These are phyloP conservation scores for Saccostrea echinata DNA, from an alignment of 1,140 invertebrate species.

Conservation along the genomic window DNA sequence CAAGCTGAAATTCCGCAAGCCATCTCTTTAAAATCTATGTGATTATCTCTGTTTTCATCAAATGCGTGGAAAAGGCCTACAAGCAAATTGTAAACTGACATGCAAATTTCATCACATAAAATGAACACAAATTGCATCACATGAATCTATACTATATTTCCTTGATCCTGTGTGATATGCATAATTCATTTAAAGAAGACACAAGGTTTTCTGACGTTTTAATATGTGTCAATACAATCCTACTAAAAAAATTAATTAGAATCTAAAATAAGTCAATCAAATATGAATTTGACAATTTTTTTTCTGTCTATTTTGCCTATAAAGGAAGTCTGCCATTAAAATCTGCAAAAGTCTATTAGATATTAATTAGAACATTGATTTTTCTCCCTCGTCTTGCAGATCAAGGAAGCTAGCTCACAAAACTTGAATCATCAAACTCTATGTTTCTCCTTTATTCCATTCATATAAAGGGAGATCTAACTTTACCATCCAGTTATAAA, in stretches of 20 bases:
- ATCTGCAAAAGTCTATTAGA: too few relatives aligned
- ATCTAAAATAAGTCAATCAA: background rate
- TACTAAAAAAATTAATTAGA: background rate
- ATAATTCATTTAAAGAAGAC: too few relatives aligned
- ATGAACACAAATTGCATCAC: background rate
- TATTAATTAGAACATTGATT: too few relatives aligned
- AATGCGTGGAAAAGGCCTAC: constrained; percentile 89
- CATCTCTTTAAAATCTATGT: constrained; percentile 95
- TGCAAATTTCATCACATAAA: background rate
- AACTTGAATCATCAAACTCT: too few relatives aligned
- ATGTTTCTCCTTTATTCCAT: too few relatives aligned
- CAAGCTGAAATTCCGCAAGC: constrained; percentile 94
- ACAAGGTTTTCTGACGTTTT: too few relatives aligned
- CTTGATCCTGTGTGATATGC: background rate
- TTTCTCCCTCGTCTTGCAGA: too few relatives aligned
- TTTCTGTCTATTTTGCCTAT: too few relatives aligned
- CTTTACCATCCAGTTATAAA: background rate
- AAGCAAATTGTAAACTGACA: constrained; percentile 43
- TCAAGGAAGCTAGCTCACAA: too few relatives aligned
- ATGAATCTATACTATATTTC: background rate
- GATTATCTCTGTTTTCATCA: constrained; percentile 93
- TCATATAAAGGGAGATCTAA: too few relatives aligned
- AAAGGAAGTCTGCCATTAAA: too few relatives aligned
- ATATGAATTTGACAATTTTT: too few relatives aligned
- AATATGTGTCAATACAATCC: background rate